A percentile compares a stretch with the other conserved stretches of the same genome.
Evolutionary conservation across 2,797 vertebrate species (phyloP).

Genomic region (Acanthornis magna): DNA sequence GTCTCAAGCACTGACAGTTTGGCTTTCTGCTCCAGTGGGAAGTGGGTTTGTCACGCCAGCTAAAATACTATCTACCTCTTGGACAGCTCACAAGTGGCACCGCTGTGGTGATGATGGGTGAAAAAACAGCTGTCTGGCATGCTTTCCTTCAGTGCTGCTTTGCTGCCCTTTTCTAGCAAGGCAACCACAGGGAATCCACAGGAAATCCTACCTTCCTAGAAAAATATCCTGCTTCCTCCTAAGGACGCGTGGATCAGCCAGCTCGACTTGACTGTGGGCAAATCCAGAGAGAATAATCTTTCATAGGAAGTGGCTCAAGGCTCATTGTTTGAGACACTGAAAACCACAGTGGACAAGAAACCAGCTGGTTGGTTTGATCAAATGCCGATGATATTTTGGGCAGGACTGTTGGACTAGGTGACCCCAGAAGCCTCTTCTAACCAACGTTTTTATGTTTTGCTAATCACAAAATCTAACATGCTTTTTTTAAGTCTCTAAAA

Average conservation of each 20-base stretch:
- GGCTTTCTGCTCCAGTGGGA: neutral
- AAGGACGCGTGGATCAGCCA: accelerated
- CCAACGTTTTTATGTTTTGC: accelerated
- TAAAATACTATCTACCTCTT: neutral
- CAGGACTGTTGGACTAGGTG: neutral
- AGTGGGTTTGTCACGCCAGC: neutral
- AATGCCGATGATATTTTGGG: neutral
- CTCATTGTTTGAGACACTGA: neutral
- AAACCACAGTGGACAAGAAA: neutral
- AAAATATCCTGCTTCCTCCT: constrained; percentile 53
- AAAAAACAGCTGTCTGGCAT: neutral
- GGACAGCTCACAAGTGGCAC: neutral
- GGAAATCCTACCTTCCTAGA: constrained; percentile 47
- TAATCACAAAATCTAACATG: neutral
- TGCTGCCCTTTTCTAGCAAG: neutral
- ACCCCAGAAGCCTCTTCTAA: neutral
- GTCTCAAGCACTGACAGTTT: neutral
- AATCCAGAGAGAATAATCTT: neutral
- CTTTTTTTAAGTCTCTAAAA: neutral
- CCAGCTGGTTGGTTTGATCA: neutral
- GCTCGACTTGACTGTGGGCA: neutral
- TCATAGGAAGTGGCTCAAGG: neutral
- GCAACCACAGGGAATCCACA: constrained; percentile 14
- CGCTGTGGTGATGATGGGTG: neutral
- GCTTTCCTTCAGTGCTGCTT: neutral